Evolutionary conservation across 1,140 invertebrate species (phyloP).

Genomic region (Saxidomus purpurata): DNA sequence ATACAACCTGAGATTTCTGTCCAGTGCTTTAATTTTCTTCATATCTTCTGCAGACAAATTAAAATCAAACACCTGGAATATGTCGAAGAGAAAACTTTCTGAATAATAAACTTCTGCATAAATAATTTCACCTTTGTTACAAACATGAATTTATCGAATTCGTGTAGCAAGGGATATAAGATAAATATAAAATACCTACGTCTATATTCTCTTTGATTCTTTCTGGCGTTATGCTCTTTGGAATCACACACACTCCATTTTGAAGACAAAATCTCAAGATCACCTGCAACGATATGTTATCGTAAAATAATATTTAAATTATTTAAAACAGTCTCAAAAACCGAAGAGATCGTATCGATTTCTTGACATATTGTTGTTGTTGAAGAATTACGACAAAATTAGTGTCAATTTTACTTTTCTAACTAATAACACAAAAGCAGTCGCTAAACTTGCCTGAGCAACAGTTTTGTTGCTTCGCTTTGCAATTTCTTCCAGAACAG

Average conservation of each 20-base stretch:
- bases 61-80: constrained; percentile 66
- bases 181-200: constrained; percentile 44
- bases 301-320: no score
- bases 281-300: constrained; percentile 87
- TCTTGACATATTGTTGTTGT: no score
- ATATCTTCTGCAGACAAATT: constrained; percentile 69
- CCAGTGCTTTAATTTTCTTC: constrained; percentile 52
- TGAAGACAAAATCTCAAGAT: constrained; percentile 89
- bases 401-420: no score
- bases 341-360: no score
- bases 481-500: constrained; percentile 28
- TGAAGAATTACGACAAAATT: no score
- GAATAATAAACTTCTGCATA: no score
- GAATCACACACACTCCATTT: constrained; percentile 91
- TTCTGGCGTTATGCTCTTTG: constrained; percentile 91
- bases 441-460: constrained; percentile 48
- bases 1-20: constrained; percentile 64
- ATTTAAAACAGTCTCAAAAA: not conserved
- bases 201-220: constrained; percentile 90
- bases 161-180: no score
- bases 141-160: no score
- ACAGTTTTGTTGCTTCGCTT: constrained; percentile 34
- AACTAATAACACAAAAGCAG: no score
- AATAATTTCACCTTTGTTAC: no score
- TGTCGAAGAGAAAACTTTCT: no score